Evolutionary conservation across 2,113 vertebrate species (phyloP).

Genomic region (Ivindomyrus marchei): DNA sequence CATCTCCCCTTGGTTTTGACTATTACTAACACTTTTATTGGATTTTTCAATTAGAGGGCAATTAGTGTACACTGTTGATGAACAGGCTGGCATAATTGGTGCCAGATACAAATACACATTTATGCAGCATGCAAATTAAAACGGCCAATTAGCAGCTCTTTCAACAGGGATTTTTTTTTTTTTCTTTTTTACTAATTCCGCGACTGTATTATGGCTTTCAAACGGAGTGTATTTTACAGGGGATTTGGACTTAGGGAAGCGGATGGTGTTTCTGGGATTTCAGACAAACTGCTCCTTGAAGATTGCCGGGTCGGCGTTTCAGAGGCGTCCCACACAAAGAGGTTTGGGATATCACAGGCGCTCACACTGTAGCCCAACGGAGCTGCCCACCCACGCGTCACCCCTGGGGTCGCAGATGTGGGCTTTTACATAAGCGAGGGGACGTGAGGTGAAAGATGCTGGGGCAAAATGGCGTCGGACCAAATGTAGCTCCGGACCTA

Average conservation of each 20-base stretch:
- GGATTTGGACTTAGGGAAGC: constrained; percentile 24
- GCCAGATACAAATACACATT: constrained; percentile 28
- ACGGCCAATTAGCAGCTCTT: constrained; percentile 36
- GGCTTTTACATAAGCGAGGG: background rate
- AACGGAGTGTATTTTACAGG: constrained; percentile 38
- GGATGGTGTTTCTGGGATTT: background rate
- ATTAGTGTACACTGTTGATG: constrained; percentile 14
- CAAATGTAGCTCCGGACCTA: background rate
- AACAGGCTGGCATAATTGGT: constrained; percentile 22
- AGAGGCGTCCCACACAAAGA: background rate
- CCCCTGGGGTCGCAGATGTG: background rate
- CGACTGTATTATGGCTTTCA: constrained; percentile 36
- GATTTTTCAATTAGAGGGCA: constrained; percentile 26
- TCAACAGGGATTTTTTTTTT: constrained; percentile 34
- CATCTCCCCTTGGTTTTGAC: constrained; percentile 15
- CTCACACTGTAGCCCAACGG: background rate
- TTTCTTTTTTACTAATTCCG: constrained; percentile 28
- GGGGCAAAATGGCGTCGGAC: background rate
- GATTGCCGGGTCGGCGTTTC: background rate
- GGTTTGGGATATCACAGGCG: background rate
- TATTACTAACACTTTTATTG: constrained; percentile 22
- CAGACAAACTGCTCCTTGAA: background rate
- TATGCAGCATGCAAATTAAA: constrained; percentile 34
- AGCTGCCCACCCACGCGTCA: background rate
- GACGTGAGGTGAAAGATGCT: background rate